Evolutionary conservation across 1,140 invertebrate species (phyloP).

Genomic region (Sinella curviseta): DNA sequence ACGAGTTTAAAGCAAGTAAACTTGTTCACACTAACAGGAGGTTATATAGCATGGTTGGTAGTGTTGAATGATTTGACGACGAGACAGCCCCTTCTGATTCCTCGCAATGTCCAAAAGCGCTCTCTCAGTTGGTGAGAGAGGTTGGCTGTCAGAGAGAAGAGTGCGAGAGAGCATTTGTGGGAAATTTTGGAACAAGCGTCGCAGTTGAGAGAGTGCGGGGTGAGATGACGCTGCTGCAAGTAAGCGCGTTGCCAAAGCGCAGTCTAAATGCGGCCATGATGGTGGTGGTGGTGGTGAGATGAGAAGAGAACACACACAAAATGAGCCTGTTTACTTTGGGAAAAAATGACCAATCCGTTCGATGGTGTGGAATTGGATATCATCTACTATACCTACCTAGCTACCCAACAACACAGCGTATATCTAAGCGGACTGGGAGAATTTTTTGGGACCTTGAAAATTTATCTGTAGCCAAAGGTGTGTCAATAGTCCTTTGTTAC

Average conservation of each 20-base stretch:
- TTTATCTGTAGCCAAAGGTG: slow-evolving; percentile 8
- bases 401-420: too few species aligned
- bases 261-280: neutral
- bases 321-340: neutral
- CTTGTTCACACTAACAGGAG: too few species aligned
- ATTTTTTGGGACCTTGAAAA: slow-evolving; percentile 24
- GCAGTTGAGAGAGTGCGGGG: neutral
- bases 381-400: too few species aligned
- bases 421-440: too few species aligned
- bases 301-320: neutral
- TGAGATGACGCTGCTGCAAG: neutral
- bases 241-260: too few species aligned
- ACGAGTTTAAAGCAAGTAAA: too few species aligned
- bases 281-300: too few species aligned
- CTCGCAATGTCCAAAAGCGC: neutral
- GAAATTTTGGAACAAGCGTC: slow-evolving; percentile 12
- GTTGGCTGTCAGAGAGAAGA: neutral
- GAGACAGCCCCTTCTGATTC: neutral
- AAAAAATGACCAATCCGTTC: neutral
- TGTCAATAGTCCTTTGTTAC: neutral
- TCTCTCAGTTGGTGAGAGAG: neutral
- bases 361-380: neutral
- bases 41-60: too few species aligned
- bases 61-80: neutral
- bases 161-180: slow-evolving; percentile 16